Base-by-base conservation (phyloP, 2,888 invertebrate species). In the Spisula solida region DNA sequence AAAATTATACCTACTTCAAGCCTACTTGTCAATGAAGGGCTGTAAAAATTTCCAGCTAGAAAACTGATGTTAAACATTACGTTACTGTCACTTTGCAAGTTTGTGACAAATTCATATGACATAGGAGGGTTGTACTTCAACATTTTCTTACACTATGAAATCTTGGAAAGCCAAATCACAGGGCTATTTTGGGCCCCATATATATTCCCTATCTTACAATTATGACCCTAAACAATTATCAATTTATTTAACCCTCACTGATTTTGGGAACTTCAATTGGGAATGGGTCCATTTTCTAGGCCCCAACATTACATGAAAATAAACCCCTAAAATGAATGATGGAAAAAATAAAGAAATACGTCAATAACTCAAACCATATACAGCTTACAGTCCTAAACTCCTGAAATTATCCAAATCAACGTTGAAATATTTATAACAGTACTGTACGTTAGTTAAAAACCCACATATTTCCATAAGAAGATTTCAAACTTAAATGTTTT, bases 11-110 rank as follows among this genome's bases (percentile, higher is more conserved):
- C 75, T 12, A 75, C 75, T 75, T 75, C 14, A 75, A 31, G 18
- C 10, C 31, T 75, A 75, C 75, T 75, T 75, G 75, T 75, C 25
- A 66, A 75, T 31, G 75, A 75, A 5, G 8, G 34, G 75, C 34
- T 18, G 18, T 75, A 75, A 75, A 75, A 75, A 75, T 34, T n/a
- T 75, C 75, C 34, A 29, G 10, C 20, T 10, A 12, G n/a, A 66
- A n/a, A 66, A 25, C 25, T n/a, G 6, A 66, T 25, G 25, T 25
- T 25, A n/a, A 25, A 66, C 10, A 18, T 25, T n/a, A 25, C 25
- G n/a, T n/a, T n/a, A 66, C 25, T 25, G 60, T 66, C 60, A 66
- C 25, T 66, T 66, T 25, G 6, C 25, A 66, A 66, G 25, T 66
- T 25, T 6, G 5, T 25, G 25, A 66, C 25, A 66, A 66, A 66